Conservation (phyloP, 2,888 invertebrate species). For the Drosophila ustulata region DNA sequence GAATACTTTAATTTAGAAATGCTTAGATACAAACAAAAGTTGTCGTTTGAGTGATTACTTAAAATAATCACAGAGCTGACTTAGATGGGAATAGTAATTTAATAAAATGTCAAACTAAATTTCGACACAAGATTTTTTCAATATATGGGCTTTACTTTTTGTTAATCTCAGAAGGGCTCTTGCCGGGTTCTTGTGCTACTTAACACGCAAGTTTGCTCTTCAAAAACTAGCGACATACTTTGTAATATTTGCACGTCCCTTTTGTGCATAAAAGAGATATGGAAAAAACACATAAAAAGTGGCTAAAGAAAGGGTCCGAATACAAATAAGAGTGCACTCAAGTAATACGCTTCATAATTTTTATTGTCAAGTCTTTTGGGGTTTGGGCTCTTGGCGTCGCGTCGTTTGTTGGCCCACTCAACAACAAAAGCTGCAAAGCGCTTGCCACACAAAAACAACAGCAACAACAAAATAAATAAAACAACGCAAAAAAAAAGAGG, state of each 20-base stretch:
- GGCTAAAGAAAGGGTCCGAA: conserved; percentile 57
- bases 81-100: neutral
- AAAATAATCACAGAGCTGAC: neutral
- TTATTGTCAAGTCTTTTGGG: conserved; percentile 79
- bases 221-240: conserved; percentile 77
- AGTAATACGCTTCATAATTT: conserved; percentile 83
- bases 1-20: conserved; percentile 26
- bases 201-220: conserved; percentile 75
- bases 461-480: conserved; percentile 17
- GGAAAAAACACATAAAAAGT: conserved; percentile 41
- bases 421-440: conserved; percentile 75
- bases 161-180: conserved; percentile 52
- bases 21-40: neutral
- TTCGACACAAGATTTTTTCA: neutral
- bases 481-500: conserved; percentile 21
- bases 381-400: conserved; percentile 63
- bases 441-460: conserved; percentile 44
- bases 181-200: conserved; percentile 67
- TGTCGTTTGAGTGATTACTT: neutral
- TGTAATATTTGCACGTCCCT: conserved; percentile 54
- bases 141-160: neutral
- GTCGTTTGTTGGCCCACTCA: conserved; percentile 63
- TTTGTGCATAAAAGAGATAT: conserved; percentile 25
- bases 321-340: conserved; percentile 79
- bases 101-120: neutral